Percentiles rank a stretch among this genome's conserved stretches.
phyloP scores from a whole-genome alignment of 2,888 invertebrate genomes.

The Andrena flavipes region DNA sequence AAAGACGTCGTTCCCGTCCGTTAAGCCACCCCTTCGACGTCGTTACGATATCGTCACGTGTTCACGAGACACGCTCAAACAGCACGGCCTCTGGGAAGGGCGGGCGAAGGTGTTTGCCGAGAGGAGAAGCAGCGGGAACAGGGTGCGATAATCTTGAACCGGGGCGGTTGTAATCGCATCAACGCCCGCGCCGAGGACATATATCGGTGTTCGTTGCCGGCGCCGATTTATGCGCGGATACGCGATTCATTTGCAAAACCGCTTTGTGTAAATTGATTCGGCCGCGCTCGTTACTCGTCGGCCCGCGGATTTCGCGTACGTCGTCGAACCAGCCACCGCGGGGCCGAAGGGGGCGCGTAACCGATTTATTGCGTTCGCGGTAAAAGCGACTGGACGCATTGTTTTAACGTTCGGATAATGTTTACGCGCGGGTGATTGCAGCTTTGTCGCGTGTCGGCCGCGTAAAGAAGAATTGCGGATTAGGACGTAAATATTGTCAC shows the following conservation, averaged over 20 bases:
- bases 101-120: slow-evolving; percentile 51
- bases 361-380: slow-evolving; percentile 37
- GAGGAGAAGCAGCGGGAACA: slow-evolving; percentile 24
- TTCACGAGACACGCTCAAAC: slow-evolving; percentile 60
- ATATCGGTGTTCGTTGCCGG: slow-evolving; percentile 39
- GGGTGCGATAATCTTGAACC: slow-evolving; percentile 48
- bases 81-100: slow-evolving; percentile 21
- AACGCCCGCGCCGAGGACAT: slow-evolving; percentile 3
- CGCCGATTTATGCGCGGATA: slow-evolving; percentile 38
- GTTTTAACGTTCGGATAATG: slow-evolving; percentile 48
- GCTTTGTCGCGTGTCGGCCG: slow-evolving; percentile 31
- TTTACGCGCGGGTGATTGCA: slow-evolving; percentile 26
- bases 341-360: slow-evolving; percentile 1
- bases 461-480: slow-evolving; percentile 33
- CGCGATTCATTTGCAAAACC: slow-evolving; percentile 40
- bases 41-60: slow-evolving; percentile 67
- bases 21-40: slow-evolving; percentile 47
- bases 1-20: slow-evolving; percentile 55
- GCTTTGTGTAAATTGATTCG: slow-evolving; percentile 44
- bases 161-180: slow-evolving; percentile 61
- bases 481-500: slow-evolving; percentile 28
- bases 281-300: slow-evolving; percentile 30
- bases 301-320: slow-evolving; percentile 25
- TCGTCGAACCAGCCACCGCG: slow-evolving; percentile 5
- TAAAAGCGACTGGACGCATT: slow-evolving; percentile 37